phyloP scores from a whole-genome alignment of 2,888 invertebrate species.

The Antheraea assamensis region DNA sequence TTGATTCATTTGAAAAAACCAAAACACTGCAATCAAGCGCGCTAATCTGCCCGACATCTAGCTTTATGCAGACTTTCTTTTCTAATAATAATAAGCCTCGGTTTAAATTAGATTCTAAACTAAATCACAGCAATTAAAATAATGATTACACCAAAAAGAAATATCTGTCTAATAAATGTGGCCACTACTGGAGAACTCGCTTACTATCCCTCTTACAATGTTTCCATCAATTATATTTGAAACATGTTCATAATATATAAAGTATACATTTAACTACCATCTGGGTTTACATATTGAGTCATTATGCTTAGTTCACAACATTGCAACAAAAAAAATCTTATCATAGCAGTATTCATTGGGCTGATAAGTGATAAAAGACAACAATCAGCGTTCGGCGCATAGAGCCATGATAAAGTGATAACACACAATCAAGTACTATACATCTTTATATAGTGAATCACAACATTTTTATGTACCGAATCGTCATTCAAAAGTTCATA shows the following conservation, averaged over 20 bases:
- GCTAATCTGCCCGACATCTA: no score
- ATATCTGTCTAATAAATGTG: not conserved
- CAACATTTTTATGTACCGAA: not conserved
- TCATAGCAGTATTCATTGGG: conserved; percentile 30
- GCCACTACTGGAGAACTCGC: not conserved
- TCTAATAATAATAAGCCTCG: no score
- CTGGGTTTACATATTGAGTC: not conserved
- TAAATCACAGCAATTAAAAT: not conserved
- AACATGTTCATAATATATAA: not conserved
- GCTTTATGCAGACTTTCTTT: no score
- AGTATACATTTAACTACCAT: not conserved
- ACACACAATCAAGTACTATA: not conserved
- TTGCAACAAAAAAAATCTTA: conserved; percentile 25
- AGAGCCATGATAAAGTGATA: conserved; percentile 1
- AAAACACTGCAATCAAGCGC: no score
- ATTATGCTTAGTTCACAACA: not conserved
- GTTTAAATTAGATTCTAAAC: no score
- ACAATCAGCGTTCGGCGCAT: conserved; percentile 23
- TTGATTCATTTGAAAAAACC: no score
- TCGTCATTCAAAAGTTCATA: not conserved
- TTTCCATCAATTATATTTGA: not conserved
- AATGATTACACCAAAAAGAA: not conserved
- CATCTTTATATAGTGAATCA: not conserved
- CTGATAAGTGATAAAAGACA: conserved; percentile 32
- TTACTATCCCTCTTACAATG: no score